These are phyloP conservation scores for Platycercus adscitus DNA, from an alignment of 2,113 vertebrate species.

Conservation along the genomic window DNA sequence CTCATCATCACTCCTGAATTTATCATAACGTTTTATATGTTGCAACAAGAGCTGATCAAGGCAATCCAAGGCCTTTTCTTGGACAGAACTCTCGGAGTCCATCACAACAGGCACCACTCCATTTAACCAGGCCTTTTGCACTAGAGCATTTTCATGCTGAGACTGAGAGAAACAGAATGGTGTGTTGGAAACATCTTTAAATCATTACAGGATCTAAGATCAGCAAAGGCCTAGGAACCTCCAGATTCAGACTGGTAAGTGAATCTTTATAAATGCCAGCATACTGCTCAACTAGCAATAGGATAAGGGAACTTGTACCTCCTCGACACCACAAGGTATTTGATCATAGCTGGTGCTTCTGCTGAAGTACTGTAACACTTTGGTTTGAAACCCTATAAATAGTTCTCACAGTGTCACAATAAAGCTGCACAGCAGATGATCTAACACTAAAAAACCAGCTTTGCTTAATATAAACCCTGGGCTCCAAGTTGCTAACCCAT, in stretches of 20 bases:
- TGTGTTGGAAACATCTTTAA: not conserved
- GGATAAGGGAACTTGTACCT: not conserved
- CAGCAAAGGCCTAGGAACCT: not conserved
- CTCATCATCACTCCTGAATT: slow-evolving; percentile 47
- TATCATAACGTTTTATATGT: slow-evolving; percentile 74
- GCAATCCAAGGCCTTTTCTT: slow-evolving; percentile 90
- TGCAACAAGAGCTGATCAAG: slow-evolving; percentile 85
- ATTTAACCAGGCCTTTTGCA: slow-evolving; percentile 88
- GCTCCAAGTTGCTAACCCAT: slow-evolving; percentile 5
- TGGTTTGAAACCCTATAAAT: not conserved
- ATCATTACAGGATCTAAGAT: not conserved
- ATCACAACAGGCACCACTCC: slow-evolving; percentile 85
- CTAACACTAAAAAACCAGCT: not conserved
- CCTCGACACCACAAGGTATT: not conserved
- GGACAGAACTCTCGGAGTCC: slow-evolving; percentile 86
- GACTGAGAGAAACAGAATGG: slow-evolving; percentile 60
- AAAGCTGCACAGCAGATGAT: slow-evolving; percentile 30
- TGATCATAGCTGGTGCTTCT: not conserved
- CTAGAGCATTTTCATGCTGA: slow-evolving; percentile 64
- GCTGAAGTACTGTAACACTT: not conserved
- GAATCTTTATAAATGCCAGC: not conserved
- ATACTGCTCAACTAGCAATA: not conserved
- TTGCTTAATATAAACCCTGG: slow-evolving; percentile 44
- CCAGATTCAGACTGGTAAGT: not conserved
- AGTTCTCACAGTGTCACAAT: not conserved